Percentiles rank a stretch among this genome's conserved stretches.
These are phyloP conservation scores for Crossaster papposus DNA, from an alignment of 53 echinoderm and acorn worm species.

Conservation along the genomic window DNA sequence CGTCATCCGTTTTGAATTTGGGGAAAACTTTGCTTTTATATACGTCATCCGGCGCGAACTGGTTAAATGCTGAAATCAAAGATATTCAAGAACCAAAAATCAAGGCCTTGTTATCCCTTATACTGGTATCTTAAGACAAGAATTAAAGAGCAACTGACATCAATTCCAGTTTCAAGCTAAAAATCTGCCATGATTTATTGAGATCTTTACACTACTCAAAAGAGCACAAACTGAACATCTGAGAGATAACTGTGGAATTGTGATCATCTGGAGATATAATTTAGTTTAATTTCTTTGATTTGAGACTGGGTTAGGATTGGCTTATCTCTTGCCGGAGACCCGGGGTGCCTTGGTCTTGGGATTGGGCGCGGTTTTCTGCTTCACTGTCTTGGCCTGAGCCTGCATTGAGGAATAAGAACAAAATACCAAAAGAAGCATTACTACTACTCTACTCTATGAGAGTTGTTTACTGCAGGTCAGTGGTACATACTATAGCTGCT, in stretches of 20 bases:
- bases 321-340: slow-evolving; percentile 90
- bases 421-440: neutral
- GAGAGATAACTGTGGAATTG: neutral
- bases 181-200: slow-evolving; percentile 25
- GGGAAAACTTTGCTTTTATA: too few relatives aligned
- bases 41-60: too few relatives aligned
- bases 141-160: slow-evolving; percentile 4
- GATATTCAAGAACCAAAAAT: too few relatives aligned
- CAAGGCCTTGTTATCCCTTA: neutral
- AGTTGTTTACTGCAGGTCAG: too few relatives aligned
- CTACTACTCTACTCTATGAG: too few relatives aligned
- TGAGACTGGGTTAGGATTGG: neutral
- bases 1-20: too few relatives aligned
- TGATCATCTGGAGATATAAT: neutral
- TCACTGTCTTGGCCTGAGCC: slow-evolving; percentile 45
- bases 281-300: neutral
- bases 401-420: slow-evolving; percentile 4
- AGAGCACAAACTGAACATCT: neutral
- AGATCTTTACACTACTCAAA: slow-evolving; percentile 17
- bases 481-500: too few relatives aligned
- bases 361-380: slow-evolving; percentile 68
- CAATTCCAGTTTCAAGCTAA: neutral
- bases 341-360: slow-evolving; percentile 80
- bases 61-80: too few relatives aligned
- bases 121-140: neutral